These are phyloP conservation scores for Theonella swinhoei DNA, from an alignment of 37 sponge, comb jelly and placozoan genomes.

Conservation along the genomic window DNA sequence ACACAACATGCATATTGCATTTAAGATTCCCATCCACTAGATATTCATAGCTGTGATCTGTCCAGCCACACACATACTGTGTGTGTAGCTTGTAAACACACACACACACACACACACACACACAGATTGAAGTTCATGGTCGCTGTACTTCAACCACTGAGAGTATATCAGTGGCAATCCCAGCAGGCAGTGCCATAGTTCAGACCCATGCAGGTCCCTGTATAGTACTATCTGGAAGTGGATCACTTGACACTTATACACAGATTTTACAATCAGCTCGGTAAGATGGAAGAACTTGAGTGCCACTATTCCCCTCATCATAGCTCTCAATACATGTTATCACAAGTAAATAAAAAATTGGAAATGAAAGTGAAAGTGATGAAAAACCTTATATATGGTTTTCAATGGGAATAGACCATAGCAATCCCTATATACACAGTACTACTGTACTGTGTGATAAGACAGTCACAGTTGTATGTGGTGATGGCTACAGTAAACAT, in stretches of 20 bases:
- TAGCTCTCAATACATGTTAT: not conserved
- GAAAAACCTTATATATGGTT: too few relatives aligned
- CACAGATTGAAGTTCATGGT: conserved; percentile 18
- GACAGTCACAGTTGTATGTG: not conserved
- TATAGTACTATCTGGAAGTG: conserved; percentile 43
- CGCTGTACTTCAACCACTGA: conserved; percentile 22
- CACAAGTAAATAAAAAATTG: too few relatives aligned
- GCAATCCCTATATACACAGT: too few relatives aligned
- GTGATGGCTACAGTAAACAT: too few relatives aligned
- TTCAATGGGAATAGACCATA: too few relatives aligned
- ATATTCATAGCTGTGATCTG: conserved; percentile 1
- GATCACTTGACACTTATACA: conserved; percentile 45
- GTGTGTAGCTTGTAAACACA: not conserved
- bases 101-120: too few relatives aligned
- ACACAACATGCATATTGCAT: too few relatives aligned
- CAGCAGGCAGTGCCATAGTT: conserved; percentile 22
- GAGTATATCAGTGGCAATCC: not conserved
- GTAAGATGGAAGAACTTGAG: not conserved
- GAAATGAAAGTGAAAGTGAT: too few relatives aligned
- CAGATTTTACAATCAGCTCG: conserved; percentile 41
- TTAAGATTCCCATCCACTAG: not conserved
- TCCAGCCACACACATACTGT: not conserved
- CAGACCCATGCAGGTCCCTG: conserved; percentile 34
- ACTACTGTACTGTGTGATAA: too few relatives aligned
- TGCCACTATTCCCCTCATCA: not conserved